These are phyloP conservation scores for Ceratosolen solmsi DNA, from an alignment of 1,140 invertebrate genomes.

Conservation along the genomic window DNA sequence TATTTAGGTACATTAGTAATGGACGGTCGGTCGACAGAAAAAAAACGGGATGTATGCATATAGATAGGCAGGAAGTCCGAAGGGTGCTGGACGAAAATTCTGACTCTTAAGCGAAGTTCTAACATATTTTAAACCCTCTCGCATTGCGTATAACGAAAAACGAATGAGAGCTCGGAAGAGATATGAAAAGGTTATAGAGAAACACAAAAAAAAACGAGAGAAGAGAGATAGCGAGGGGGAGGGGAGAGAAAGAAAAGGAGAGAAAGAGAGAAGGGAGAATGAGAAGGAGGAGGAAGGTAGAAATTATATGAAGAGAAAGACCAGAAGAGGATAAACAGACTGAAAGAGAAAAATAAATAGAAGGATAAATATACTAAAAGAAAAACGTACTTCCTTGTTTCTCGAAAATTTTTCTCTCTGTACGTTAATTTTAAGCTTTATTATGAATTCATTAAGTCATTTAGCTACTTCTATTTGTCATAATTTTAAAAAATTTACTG, in stretches of 20 bases:
- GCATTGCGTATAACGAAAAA: slow-evolving; percentile 47
- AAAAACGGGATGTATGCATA: slow-evolving; percentile 21
- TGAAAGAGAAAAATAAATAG: slow-evolving; percentile 11
- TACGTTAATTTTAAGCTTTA: not conserved
- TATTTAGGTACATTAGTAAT: slow-evolving; percentile 1
- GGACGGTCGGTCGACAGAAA: not conserved
- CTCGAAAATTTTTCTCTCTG: not conserved
- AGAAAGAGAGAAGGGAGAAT: not conserved
- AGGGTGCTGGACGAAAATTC: slow-evolving; percentile 28
- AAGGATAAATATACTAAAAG: not conserved
- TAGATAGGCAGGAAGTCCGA: slow-evolving; percentile 25
- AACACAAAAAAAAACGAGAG: not conserved
- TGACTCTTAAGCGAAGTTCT: slow-evolving; percentile 56
- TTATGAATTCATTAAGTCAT: not conserved
- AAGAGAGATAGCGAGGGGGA: not conserved
- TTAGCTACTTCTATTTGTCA: not conserved
- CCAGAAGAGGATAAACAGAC: not conserved
- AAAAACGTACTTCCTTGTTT: not conserved
- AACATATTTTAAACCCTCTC: slow-evolving; percentile 61
- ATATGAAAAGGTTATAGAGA: slow-evolving; percentile 18
- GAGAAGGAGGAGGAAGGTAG: not conserved
- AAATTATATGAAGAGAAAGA: not conserved
- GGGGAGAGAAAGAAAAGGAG: not conserved
- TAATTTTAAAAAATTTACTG: not conserved
- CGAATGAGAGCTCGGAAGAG: slow-evolving; percentile 25